A percentile compares a stretch with the other conserved stretches of the same genome.
Conservation (phyloP, 2,113 vertebrate species). For the Isurus oxyrinchus region DNA sequence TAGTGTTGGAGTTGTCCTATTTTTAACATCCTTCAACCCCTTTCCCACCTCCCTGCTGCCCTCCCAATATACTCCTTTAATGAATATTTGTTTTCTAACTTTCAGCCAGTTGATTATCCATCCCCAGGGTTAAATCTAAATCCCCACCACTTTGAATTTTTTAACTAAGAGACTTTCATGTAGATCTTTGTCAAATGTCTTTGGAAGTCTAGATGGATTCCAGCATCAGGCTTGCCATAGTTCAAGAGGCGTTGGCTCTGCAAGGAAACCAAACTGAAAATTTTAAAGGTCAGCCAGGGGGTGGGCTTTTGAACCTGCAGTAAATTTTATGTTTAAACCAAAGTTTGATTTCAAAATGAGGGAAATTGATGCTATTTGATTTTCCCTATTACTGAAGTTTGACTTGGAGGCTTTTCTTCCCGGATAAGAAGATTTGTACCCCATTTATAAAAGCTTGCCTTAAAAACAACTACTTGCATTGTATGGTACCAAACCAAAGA, state of each 20-base stretch:
- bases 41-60: no score
- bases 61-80: neutral
- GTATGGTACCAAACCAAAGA: neutral
- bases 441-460: no score
- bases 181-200: neutral
- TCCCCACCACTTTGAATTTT: neutral
- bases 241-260: no score
- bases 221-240: no score
- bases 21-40: no score
- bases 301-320: neutral
- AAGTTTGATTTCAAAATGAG: neutral
- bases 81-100: neutral
- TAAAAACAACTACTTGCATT: no score
- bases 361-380: neutral
- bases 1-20: neutral
- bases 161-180: neutral
- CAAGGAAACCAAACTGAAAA: no score
- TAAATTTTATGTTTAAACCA: neutral
- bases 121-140: neutral
- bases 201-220: neutral
- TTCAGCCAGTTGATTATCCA: neutral
- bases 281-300: neutral
- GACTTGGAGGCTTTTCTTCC: no score
- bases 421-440: no score
- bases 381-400: neutral